phyloP scores from a whole-genome alignment of 2,113 vertebrate genomes.

The Zonotrichia leucophrys region DNA sequence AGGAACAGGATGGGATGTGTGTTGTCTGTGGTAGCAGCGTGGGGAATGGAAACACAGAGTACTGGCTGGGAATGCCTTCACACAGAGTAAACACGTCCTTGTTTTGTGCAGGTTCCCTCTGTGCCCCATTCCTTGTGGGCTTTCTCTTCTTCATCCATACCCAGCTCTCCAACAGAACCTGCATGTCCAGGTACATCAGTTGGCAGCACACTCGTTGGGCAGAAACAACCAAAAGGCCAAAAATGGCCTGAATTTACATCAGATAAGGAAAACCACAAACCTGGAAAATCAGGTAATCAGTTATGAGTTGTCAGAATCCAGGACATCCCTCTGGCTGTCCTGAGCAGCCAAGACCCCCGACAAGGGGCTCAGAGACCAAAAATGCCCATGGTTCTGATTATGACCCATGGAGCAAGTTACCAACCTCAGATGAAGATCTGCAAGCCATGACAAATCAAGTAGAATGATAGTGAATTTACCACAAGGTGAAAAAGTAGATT shows the following conservation, averaged over 20 bases:
- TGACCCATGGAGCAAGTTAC: no score
- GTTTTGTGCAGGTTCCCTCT: background rate
- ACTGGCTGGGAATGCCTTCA: background rate
- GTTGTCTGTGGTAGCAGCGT: background rate
- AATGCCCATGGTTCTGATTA: no score
- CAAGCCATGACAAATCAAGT: no score
- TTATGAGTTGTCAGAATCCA: no score
- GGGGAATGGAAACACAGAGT: background rate
- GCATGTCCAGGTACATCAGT: accelerated
- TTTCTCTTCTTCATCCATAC: background rate
- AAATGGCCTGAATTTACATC: background rate
- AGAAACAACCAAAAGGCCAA: background rate
- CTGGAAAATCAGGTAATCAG: background rate
- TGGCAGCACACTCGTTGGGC: background rate
- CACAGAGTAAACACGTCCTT: background rate
- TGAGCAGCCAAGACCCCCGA: no score
- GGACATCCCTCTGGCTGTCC: no score
- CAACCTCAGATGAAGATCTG: no score
- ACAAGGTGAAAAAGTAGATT: no score
- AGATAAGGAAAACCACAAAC: background rate
- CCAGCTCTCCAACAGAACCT: background rate
- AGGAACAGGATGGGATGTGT: background rate
- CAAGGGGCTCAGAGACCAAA: no score
- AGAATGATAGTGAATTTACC: no score
- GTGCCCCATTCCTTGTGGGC: background rate